Conservation (phyloP, 2,888 invertebrate genomes). For the Deilephila elpenor region DNA sequence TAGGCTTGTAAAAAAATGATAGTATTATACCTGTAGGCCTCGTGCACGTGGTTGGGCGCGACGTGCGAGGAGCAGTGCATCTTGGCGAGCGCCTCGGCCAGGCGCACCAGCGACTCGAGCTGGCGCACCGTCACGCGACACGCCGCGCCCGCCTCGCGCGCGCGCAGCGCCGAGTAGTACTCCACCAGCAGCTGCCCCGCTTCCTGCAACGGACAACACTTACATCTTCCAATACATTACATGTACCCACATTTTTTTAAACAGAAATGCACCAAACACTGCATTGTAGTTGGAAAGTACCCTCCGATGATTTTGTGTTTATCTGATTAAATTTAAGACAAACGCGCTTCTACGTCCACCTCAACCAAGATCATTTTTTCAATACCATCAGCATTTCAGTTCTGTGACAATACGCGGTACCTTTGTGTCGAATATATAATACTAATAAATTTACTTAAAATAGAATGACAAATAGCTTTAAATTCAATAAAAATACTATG, state of each 20-base stretch:
- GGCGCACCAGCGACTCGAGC: constrained; percentile 90
- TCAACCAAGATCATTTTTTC: too few relatives aligned
- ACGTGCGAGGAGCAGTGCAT: constrained; percentile 97
- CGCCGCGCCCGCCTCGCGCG: constrained; percentile 90
- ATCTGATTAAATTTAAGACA: too few relatives aligned
- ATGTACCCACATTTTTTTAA: background rate
- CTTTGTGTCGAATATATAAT: too few relatives aligned
- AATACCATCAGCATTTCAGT: too few relatives aligned
- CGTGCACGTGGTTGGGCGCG: constrained; percentile 93
- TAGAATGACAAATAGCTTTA: too few relatives aligned
- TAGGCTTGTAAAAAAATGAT: background rate
- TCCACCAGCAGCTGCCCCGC: constrained; percentile 93
- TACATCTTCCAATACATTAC: background rate
- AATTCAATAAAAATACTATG: too few relatives aligned
- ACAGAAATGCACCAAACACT: too few relatives aligned
- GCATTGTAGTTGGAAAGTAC: too few relatives aligned
- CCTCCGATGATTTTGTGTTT: too few relatives aligned
- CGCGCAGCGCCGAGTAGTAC: constrained; percentile 94
- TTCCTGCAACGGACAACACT: constrained; percentile 81
- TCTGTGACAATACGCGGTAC: too few relatives aligned
- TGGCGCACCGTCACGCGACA: constrained; percentile 99
- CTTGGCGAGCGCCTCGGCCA: constrained; percentile 98
- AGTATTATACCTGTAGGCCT: constrained; percentile 73
- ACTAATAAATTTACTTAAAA: too few relatives aligned
- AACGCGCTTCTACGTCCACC: too few relatives aligned